Evolutionary conservation across 2,888 invertebrate species (phyloP), one percentile per base, ranked within the genome.

Genomic region (Macrosoma leucophasiata): DNA sequence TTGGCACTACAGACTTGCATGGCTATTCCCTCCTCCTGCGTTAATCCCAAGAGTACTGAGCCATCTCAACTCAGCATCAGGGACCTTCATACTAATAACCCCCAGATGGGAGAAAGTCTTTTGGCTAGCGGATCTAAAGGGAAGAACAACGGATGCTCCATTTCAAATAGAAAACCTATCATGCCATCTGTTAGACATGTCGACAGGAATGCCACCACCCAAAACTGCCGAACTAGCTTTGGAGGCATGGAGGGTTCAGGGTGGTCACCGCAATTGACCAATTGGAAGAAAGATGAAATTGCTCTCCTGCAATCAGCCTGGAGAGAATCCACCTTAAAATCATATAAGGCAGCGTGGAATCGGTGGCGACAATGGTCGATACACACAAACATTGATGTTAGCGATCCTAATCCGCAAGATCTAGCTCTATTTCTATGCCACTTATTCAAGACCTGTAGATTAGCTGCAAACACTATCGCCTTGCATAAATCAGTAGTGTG

Each of bases 81-180:
- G 41, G 10, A 10, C 27, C 8, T 46, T 22, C 13, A 23, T 46
- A 1, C 2, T 43, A 1, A 34, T 46, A 17, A 39, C 26, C 3
- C 46, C 46, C 1, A 36, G 46, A 5, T 59, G 57, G 58, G 29
- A 46, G 4, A 39, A 34, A n/a, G 52, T 52, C 0, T 51, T 48
- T 26, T 46, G 43, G 42, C 38, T 46, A 29, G 29, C 53, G 6
- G 55, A 59, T 25, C 44, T 57, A 8, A 46, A 46, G 13, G n/a
- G 24, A 9, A 18, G 40, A 5, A 33, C 38, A 1, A 11, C 39
- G 7, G 29, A 29, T 7, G 22, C 39, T 2, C 41, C 41, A 2
- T 37, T 38, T 12, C 39, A 37, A 2, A 24, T 47, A 5, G 13
- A 2, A 3, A 22, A 29, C 9, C 33, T 47, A 9, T 5, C 21